Evolutionary conservation across 2,113 vertebrate genomes (phyloP).

Genomic region (Hippolais icterina): DNA sequence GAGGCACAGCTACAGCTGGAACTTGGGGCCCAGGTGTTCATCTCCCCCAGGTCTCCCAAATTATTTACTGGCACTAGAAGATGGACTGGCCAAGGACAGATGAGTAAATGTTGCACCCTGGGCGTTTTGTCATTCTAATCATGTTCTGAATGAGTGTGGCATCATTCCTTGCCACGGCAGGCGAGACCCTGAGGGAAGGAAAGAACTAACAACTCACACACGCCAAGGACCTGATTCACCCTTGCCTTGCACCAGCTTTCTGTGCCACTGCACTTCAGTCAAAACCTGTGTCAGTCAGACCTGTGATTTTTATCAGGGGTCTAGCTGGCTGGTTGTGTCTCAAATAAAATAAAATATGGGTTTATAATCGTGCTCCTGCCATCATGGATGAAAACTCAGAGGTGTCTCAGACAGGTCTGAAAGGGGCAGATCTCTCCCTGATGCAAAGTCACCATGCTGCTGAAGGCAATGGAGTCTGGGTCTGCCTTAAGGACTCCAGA

Average conservation of each 20-base stretch:
- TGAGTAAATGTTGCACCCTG: neutral
- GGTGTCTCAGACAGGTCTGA: neutral
- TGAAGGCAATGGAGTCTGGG: neutral
- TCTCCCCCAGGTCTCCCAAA: neutral
- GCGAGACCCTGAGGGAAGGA: neutral
- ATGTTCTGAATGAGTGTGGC: neutral
- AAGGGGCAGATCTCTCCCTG: neutral
- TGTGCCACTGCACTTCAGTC: neutral
- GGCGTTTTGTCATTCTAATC: neutral
- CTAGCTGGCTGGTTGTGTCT: neutral
- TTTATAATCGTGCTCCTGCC: neutral
- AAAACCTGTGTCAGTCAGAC: neutral
- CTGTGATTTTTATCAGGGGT: neutral
- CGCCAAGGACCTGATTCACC: neutral
- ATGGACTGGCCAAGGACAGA: neutral
- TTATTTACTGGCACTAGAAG: neutral
- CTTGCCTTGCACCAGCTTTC: neutral
- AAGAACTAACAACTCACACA: neutral
- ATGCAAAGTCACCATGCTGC: accelerated
- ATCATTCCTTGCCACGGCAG: neutral
- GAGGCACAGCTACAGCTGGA: neutral
- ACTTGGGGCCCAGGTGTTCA: neutral
- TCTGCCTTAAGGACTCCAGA: neutral
- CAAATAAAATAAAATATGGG: neutral
- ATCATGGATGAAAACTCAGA: neutral